A percentile compares a stretch with the other conserved stretches of the same genome.
Conservation (phyloP, 2,113 vertebrate species). For the Petrocephalus zakoni region DNA sequence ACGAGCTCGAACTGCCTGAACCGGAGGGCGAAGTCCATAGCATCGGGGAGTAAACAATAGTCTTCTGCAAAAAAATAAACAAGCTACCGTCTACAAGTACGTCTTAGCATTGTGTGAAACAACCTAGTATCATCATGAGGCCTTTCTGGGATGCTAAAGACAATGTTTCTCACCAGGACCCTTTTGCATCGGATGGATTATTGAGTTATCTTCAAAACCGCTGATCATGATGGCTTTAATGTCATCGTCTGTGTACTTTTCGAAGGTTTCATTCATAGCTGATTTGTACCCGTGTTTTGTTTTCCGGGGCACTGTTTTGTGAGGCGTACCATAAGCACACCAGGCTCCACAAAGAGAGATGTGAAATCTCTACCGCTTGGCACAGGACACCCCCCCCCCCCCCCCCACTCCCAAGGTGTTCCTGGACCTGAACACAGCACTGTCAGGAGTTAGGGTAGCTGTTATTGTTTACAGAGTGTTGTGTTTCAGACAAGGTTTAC, state of each 20-base stretch:
- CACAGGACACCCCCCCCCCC: background rate
- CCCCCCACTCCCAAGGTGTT: background rate
- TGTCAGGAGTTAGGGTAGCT: background rate
- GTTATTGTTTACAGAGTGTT: conserved; percentile 15
- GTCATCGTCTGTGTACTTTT: conserved; percentile 19
- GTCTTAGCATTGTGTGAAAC: conserved; percentile 26
- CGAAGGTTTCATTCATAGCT: background rate
- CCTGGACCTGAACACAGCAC: background rate
- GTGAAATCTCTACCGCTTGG: background rate
- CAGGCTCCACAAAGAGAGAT: background rate
- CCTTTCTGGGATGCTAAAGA: conserved; percentile 23
- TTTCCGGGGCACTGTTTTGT: conserved; percentile 10
- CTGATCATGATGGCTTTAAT: conserved; percentile 17
- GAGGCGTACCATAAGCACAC: background rate
- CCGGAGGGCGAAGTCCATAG: background rate
- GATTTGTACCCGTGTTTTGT: conserved; percentile 4
- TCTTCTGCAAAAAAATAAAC: conserved; percentile 20
- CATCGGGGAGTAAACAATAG: conserved; percentile 25
- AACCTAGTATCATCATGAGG: background rate
- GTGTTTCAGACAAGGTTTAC: background rate
- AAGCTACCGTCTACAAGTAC: background rate
- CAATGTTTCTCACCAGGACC: conserved; percentile 19
- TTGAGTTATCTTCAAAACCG: conserved; percentile 10
- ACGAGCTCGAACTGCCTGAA: background rate
- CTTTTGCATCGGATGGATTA: conserved; percentile 17